A percentile compares a stretch with the other conserved stretches of the same genome.
phyloP scores from a whole-genome alignment of 2,797 vertebrate genomes.

The Eulemur mongoz region DNA sequence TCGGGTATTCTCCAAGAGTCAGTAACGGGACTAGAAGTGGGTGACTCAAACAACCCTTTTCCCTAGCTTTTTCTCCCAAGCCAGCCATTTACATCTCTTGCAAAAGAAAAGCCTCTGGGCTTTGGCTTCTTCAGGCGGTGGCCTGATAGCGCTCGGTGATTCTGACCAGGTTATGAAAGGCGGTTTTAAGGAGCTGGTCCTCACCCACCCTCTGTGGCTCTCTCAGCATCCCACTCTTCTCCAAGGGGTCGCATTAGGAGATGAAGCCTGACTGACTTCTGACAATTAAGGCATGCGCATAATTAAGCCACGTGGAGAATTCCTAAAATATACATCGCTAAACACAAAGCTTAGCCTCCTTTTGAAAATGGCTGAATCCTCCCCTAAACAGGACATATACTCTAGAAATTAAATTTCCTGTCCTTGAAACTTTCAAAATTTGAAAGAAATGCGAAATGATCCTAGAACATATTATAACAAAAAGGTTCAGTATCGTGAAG shows the following conservation, averaged over 20 bases:
- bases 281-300: background rate
- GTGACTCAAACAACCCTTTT: background rate
- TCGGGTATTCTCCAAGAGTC: background rate
- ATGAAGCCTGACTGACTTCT: background rate
- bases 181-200: background rate
- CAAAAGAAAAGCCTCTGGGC: background rate
- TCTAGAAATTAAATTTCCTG: background rate
- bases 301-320: conserved; percentile 7
- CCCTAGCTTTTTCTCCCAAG: background rate
- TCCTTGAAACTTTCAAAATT: background rate
- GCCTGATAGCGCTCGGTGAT: background rate
- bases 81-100: background rate
- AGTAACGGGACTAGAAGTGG: background rate
- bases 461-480: background rate
- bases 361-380: conserved; percentile 46
- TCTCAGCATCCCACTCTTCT: background rate
- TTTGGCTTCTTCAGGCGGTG: background rate
- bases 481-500: background rate
- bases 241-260: background rate
- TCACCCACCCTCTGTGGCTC: background rate
- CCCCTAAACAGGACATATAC: background rate
- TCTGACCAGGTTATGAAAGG: background rate
- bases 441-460: background rate
- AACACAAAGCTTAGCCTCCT: conserved; percentile 29
- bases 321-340: background rate